Conservation (phyloP, 2,888 invertebrate species). For the Blomia tropicalis region DNA sequence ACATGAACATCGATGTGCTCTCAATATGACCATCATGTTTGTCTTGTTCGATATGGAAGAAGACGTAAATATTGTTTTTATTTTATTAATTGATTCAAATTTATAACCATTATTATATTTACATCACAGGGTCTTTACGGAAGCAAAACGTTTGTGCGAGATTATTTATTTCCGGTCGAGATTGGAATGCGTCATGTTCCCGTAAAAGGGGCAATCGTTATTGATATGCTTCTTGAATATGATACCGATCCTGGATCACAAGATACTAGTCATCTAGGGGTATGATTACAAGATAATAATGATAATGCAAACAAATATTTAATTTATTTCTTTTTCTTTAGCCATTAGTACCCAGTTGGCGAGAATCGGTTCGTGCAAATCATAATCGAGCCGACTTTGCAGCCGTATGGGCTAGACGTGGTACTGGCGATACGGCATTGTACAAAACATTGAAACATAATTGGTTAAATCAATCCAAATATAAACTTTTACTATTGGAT, state of each 20-base stretch:
- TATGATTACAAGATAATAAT: background rate
- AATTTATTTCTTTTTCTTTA: background rate
- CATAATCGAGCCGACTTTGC: conserved; percentile 22
- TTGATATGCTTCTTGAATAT: conserved; percentile 34
- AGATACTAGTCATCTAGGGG: background rate
- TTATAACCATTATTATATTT: background rate
- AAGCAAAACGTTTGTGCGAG: conserved; percentile 33
- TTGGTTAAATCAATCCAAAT: conserved; percentile 19
- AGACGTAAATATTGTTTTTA: conserved; percentile 28
- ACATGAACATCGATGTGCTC: conserved; percentile 29
- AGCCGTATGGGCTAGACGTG: conserved; percentile 21
- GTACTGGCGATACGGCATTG: background rate
- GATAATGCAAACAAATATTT: too few relatives aligned
- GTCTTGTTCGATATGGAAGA: conserved; percentile 37
- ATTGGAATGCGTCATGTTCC: background rate
- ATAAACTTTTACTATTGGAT: conserved; percentile 18
- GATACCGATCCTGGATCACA: conserved; percentile 9
- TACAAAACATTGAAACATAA: conserved; percentile 9
- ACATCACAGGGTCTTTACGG: conserved; percentile 32
- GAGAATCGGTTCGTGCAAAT: conserved; percentile 13
- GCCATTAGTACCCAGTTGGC: conserved; percentile 17
- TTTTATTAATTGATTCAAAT: background rate
- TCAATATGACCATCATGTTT: conserved; percentile 34
- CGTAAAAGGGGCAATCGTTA: conserved; percentile 30
- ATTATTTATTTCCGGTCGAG: conserved; percentile 32